Percentiles rank a stretch among this genome's conserved stretches.
Conservation (phyloP, 1,140 invertebrate species). For the Drosophila ananassae region DNA sequence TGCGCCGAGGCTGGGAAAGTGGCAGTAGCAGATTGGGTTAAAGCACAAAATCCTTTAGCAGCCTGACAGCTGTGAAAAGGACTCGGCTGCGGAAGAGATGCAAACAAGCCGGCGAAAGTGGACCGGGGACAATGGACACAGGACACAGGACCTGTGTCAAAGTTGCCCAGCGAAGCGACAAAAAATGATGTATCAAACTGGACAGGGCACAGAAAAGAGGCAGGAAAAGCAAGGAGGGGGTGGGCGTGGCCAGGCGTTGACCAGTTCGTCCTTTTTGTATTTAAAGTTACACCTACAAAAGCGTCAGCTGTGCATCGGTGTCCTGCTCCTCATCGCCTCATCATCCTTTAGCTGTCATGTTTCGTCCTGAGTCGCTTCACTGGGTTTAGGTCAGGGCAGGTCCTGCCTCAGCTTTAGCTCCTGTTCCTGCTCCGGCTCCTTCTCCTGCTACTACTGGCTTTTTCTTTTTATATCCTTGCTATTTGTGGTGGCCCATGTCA, state of each 20-base stretch:
- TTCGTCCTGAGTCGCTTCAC: conserved; percentile 34
- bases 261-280: conserved; percentile 56
- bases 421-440: neutral
- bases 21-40: conserved; percentile 46
- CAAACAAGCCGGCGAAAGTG: conserved; percentile 37
- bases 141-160: conserved; percentile 58
- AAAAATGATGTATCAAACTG: conserved; percentile 69
- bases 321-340: conserved; percentile 11
- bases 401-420: neutral
- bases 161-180: conserved; percentile 66
- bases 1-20: neutral
- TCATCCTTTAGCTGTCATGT: conserved; percentile 35
- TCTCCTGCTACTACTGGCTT: too few species aligned
- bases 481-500: conserved; percentile 20
- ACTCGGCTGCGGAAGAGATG: conserved; percentile 24
- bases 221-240: neutral
- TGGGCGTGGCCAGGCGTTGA: conserved; percentile 11
- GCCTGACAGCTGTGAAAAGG: conserved; percentile 50
- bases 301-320: conserved; percentile 48
- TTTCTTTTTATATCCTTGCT: conserved; percentile 7
- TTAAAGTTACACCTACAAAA: conserved; percentile 71
- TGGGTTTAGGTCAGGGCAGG: conserved; percentile 5
- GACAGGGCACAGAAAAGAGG: conserved; percentile 34
- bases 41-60: conserved; percentile 69
- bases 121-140: conserved; percentile 25